These are phyloP conservation scores for Hypselothyrea guttata DNA, from an alignment of 2,888 invertebrate genomes.

Conservation along the genomic window DNA sequence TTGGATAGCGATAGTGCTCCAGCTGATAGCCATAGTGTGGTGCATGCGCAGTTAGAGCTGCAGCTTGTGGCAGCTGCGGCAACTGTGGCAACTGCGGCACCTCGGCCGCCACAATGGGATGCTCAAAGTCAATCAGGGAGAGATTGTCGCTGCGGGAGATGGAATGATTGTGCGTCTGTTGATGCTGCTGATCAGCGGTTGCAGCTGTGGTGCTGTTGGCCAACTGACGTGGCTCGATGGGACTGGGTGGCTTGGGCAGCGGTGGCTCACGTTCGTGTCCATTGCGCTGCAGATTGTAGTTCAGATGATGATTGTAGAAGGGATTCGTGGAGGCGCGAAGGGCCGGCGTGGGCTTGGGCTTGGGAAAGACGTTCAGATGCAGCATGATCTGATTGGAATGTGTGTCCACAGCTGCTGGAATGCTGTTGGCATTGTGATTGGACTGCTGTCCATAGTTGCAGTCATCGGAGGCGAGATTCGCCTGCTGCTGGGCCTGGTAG, in stretches of 20 bases:
- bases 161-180: conserved; percentile 23
- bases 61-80: conserved; percentile 51
- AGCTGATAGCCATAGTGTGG: conserved; percentile 36
- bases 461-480: conserved; percentile 51
- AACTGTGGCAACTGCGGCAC: conserved; percentile 58
- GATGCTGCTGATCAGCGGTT: conserved; percentile 14
- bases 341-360: conserved; percentile 79
- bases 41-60: conserved; percentile 53
- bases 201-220: neutral
- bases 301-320: conserved; percentile 65
- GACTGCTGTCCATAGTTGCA: conserved; percentile 38
- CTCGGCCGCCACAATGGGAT: conserved; percentile 78
- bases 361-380: conserved; percentile 86
- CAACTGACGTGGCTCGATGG: conserved; percentile 64
- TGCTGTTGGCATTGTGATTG: conserved; percentile 6
- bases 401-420: conserved; percentile 16
- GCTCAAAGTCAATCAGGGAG: conserved; percentile 76
- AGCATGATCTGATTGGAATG: conserved; percentile 85
- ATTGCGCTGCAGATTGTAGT: conserved; percentile 58
- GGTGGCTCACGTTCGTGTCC: conserved; percentile 59
- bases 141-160: conserved; percentile 75
- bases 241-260: conserved; percentile 60
- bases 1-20: conserved; percentile 56
- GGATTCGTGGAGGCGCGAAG: conserved; percentile 75
- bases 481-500: conserved; percentile 56